Percentiles rank a stretch among this genome's conserved stretches.
phyloP scores from a whole-genome alignment of 35 echinoderm and acorn worm genomes.

The Stichopus chloronotus region DNA sequence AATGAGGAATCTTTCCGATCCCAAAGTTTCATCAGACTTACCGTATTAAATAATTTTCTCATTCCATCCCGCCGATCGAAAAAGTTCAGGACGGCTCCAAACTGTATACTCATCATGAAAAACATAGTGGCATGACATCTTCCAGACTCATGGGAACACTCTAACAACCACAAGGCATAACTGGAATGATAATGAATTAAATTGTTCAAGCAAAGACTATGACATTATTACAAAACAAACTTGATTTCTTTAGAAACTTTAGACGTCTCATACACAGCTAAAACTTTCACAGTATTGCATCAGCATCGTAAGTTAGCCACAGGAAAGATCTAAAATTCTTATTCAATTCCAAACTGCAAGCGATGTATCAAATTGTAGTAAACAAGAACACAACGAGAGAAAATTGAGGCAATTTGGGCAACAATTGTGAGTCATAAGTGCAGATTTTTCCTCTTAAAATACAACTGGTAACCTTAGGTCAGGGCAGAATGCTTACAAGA shows the following conservation, averaged over 20 bases:
- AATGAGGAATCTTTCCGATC: too few relatives aligned
- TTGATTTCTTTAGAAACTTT: neutral
- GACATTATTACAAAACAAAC: neutral
- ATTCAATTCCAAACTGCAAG: neutral
- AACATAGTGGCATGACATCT: conserved; percentile 98
- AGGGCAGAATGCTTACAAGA: too few relatives aligned
- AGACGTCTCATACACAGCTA: too few relatives aligned
- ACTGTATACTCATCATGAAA: conserved; percentile 88
- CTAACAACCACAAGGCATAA: conserved; percentile 91
- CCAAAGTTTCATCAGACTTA: conserved; percentile 50
- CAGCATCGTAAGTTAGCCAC: neutral
- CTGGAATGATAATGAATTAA: conserved; percentile 42
- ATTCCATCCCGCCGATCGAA: conserved; percentile 94
- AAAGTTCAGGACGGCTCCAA: conserved; percentile 76
- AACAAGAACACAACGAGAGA: too few relatives aligned
- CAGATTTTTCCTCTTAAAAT: too few relatives aligned
- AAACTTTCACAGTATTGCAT: neutral
- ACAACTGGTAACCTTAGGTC: too few relatives aligned
- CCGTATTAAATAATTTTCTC: conserved; percentile 93
- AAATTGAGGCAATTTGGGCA: too few relatives aligned
- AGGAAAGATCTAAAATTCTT: neutral
- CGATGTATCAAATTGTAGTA: neutral
- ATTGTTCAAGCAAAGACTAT: neutral
- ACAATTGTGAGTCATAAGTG: too few relatives aligned
- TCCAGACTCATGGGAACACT: conserved; percentile 98